Evolutionary conservation across 2,113 vertebrate genomes (phyloP).

Genomic region (Cygnus atratus): DNA sequence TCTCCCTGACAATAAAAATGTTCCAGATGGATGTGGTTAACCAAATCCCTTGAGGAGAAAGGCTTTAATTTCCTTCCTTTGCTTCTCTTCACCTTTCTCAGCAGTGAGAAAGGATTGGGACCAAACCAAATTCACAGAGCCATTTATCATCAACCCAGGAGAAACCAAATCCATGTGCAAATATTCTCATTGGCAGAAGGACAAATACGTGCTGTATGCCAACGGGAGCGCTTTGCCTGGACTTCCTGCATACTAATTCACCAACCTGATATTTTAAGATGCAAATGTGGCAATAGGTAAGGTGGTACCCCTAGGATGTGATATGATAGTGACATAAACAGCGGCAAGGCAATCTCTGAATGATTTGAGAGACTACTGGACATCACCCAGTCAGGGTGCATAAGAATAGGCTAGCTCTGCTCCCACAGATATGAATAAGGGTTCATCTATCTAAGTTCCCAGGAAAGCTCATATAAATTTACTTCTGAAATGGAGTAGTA

Average conservation of each 20-base stretch:
- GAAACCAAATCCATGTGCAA: background rate
- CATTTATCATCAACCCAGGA: background rate
- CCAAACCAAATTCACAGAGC: background rate
- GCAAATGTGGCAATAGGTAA: background rate
- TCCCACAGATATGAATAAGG: background rate
- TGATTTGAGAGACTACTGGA: background rate
- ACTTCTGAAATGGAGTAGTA: background rate
- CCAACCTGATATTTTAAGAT: background rate
- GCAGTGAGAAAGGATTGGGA: background rate
- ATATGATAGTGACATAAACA: background rate
- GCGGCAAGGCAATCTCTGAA: background rate
- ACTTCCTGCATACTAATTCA: background rate
- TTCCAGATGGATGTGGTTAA: slow-evolving; percentile 5
- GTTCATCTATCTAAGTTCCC: background rate
- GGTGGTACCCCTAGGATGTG: background rate
- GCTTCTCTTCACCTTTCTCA: background rate
- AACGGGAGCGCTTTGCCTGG: background rate
- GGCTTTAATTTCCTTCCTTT: background rate
- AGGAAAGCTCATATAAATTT: background rate
- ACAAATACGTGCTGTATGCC: background rate
- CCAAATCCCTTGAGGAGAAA: background rate
- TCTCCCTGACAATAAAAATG: background rate
- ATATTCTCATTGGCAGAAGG: background rate
- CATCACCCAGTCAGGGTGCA: background rate
- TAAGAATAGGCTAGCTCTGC: background rate